These are phyloP conservation scores for Meda fulgida DNA, from an alignment of 2,797 vertebrate species.

Conservation along the genomic window DNA sequence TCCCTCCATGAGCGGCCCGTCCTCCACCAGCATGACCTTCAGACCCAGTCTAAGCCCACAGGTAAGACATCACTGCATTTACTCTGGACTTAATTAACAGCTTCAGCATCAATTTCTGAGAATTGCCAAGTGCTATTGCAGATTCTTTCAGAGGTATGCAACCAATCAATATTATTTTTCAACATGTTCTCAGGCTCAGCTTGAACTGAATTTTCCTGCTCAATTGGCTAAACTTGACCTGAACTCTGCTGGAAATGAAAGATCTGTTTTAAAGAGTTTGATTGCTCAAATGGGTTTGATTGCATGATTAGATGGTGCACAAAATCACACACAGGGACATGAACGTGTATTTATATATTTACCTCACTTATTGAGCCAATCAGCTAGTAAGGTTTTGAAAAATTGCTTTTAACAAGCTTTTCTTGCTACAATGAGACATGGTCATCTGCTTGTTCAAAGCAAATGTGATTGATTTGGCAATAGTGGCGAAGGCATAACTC, in stretches of 20 bases:
- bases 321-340: background rate
- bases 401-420: background rate
- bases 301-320: background rate
- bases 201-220: constrained; percentile 12
- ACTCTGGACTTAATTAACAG: constrained; percentile 1
- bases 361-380: background rate
- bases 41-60: constrained; percentile 81
- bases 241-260: constrained; percentile 14
- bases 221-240: constrained; percentile 8
- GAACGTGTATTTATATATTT: background rate
- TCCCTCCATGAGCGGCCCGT: constrained; percentile 81
- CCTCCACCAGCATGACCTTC: constrained; percentile 77
- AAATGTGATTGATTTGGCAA: background rate
- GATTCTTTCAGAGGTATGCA: background rate
- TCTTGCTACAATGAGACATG: background rate
- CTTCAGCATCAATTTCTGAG: background rate
- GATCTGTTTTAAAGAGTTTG: background rate
- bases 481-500: background rate
- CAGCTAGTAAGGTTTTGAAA: background rate
- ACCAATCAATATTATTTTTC: constrained; percentile 1
- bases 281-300: background rate
- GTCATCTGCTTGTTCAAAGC: background rate
- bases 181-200: background rate
- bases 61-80: constrained; percentile 70
- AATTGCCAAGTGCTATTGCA: background rate